phyloP scores from a whole-genome alignment of 2,888 invertebrate genomes.

The Scotopteryx bipunctaria region DNA sequence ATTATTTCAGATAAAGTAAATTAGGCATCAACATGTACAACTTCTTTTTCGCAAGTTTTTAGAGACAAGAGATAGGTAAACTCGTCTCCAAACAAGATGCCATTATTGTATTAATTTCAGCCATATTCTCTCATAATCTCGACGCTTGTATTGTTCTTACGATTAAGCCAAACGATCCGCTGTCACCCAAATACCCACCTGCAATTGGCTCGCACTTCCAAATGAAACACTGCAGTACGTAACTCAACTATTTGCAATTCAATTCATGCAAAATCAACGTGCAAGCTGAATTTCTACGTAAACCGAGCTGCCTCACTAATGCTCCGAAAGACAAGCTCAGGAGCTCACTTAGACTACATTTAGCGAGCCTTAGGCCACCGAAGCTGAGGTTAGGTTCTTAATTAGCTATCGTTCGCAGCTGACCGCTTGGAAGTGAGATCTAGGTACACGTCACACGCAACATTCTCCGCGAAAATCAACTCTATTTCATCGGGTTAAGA shows the following conservation, averaged over 20 bases:
- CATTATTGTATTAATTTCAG: no score
- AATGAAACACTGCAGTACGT: slow-evolving; percentile 46
- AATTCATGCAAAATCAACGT: slow-evolving; percentile 61
- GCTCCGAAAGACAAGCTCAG: slow-evolving; percentile 62
- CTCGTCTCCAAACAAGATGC: no score
- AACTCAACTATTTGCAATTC: slow-evolving; percentile 64
- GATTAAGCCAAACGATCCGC: slow-evolving; percentile 24
- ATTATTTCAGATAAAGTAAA: no score
- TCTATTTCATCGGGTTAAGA: slow-evolving; percentile 38
- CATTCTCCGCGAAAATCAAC: slow-evolving; percentile 31
- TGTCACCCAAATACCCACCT: slow-evolving; percentile 31
- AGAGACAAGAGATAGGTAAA: no score
- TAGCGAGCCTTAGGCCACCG: slow-evolving; percentile 66
- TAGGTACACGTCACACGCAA: slow-evolving; percentile 41
- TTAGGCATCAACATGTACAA: no score
- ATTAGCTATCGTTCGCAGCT: slow-evolving; percentile 77
- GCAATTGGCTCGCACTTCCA: slow-evolving; percentile 44
- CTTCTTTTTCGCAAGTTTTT: no score
- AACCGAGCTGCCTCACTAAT: slow-evolving; percentile 52
- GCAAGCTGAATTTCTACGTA: slow-evolving; percentile 45
- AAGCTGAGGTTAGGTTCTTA: slow-evolving; percentile 75
- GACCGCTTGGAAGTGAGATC: slow-evolving; percentile 73
- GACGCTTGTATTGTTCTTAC: slow-evolving; percentile 10
- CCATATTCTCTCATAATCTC: no score
- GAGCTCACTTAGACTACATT: slow-evolving; percentile 72